These are phyloP conservation scores for Mungos mungo DNA, from an alignment of 2,113 vertebrate species.

Conservation along the genomic window DNA sequence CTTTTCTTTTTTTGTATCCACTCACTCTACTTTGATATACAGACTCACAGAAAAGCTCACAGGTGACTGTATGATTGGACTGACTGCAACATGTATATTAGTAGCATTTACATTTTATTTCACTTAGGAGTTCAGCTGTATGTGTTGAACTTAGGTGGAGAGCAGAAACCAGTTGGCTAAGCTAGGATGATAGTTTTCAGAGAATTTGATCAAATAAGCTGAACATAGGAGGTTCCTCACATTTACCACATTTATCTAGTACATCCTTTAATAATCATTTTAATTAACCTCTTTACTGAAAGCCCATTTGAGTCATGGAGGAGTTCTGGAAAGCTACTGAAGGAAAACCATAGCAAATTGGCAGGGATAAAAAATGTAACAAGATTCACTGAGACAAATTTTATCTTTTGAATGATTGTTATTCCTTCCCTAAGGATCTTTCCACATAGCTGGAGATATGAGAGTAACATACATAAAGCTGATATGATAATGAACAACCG, in stretches of 20 bases:
- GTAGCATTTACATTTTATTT: constrained; percentile 27
- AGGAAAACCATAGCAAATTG: not conserved
- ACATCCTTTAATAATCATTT: not conserved
- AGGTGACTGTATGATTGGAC: not conserved
- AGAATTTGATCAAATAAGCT: not conserved
- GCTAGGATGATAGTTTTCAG: not conserved
- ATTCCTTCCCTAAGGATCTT: not conserved
- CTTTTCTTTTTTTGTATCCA: not conserved
- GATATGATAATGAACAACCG: not conserved
- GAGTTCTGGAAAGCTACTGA: not conserved
- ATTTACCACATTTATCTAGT: not conserved
- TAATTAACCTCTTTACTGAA: not conserved
- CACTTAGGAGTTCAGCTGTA: not conserved
- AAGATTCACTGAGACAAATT: not conserved
- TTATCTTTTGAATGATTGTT: not conserved
- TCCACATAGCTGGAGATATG: not conserved
- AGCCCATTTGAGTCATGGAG: not conserved
- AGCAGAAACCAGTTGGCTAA: not conserved
- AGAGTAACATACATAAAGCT: not conserved
- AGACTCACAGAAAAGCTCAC: not conserved
- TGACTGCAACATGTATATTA: not conserved
- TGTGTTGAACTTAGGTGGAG: not conserved
- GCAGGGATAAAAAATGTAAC: not conserved
- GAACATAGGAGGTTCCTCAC: not conserved
- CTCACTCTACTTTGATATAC: not conserved